These are phyloP conservation scores for Ornithoptera alexandrae DNA, from an alignment of 2,888 invertebrate genomes.

Conservation along the genomic window DNA sequence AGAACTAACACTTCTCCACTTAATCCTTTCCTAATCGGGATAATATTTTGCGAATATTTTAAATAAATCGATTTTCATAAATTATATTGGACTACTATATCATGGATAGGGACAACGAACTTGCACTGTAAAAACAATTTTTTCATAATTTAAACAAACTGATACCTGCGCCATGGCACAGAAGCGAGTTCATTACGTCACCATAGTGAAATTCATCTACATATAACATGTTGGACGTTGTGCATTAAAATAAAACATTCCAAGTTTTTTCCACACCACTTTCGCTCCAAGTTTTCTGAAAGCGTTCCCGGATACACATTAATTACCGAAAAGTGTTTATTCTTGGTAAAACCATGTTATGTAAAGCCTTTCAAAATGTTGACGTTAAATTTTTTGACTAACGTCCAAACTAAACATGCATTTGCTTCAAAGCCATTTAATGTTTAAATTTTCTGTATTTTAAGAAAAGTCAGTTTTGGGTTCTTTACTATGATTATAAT, in stretches of 20 bases:
- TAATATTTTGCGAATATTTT: no score
- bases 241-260: constrained; percentile 9
- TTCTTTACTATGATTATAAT: background rate
- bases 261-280: constrained; percentile 5
- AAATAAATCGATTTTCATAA: no score
- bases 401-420: background rate
- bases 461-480: background rate
- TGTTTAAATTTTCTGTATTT: background rate
- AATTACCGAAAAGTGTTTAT: constrained; percentile 8
- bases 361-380: background rate
- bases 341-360: constrained; percentile 7
- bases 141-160: no score
- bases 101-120: no score
- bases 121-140: no score
- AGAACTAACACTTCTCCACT: no score
- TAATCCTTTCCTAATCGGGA: no score
- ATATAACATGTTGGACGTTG: background rate
- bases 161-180: no score
- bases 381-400: background rate
- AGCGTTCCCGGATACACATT: constrained; percentile 9
- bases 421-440: background rate
- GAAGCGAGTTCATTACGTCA: background rate
- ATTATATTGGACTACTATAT: no score
- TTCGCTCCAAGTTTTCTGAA: constrained; percentile 15
- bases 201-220: background rate